Percentiles rank a stretch among this genome's conserved stretches.
Conservation (phyloP, 2,113 vertebrate species). For the Athene noctua region DNA sequence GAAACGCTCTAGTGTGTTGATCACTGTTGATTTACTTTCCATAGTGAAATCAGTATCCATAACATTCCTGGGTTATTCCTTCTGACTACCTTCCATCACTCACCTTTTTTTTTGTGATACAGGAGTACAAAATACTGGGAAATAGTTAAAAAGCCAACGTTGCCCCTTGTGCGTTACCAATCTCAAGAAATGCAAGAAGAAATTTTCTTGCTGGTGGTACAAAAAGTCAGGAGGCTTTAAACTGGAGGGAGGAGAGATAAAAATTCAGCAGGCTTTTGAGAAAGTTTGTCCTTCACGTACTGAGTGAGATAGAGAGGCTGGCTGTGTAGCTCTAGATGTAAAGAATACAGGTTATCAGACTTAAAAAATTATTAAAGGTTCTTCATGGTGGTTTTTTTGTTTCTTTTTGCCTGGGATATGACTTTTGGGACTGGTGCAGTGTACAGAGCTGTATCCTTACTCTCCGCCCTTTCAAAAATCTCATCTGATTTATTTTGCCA, state of each 20-base stretch:
- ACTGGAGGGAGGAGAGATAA: background rate
- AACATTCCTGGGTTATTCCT: background rate
- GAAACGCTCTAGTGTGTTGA: background rate
- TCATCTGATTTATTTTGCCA: background rate
- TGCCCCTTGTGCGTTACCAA: background rate
- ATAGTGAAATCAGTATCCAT: background rate
- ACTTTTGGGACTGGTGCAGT: background rate
- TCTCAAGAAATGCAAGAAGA: background rate
- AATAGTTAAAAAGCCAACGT: background rate
- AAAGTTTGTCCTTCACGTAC: background rate
- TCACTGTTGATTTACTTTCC: background rate
- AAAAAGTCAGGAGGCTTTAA: background rate
- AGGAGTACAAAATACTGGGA: background rate
- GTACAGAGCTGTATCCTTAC: background rate
- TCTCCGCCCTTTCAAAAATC: background rate
- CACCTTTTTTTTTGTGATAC: background rate
- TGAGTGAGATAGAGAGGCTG: too few relatives aligned
- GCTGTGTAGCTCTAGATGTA: background rate
- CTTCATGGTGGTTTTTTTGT: background rate
- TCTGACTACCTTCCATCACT: background rate
- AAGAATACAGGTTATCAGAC: background rate
- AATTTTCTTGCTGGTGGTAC: background rate
- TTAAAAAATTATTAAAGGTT: background rate
- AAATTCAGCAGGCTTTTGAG: background rate
- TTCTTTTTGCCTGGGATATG: background rate